phyloP scores from a whole-genome alignment of 2,113 vertebrate species.

The Alligator mississippiensis region DNA sequence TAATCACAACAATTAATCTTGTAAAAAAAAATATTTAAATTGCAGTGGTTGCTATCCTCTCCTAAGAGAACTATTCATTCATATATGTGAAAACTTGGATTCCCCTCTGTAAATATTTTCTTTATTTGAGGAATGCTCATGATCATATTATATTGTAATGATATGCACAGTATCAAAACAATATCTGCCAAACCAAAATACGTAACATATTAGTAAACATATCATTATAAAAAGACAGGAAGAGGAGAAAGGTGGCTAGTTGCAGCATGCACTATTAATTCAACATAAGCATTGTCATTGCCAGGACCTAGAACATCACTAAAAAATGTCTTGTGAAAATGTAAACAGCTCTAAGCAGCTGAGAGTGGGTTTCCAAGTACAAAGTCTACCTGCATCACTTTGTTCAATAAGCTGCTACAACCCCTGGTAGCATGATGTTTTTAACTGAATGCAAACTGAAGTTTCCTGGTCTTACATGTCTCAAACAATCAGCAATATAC shows the following conservation, averaged over 20 bases:
- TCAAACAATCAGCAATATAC: neutral
- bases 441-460: conserved; percentile 7
- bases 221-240: neutral
- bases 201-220: neutral
- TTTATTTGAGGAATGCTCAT: conserved; percentile 2
- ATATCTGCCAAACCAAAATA: neutral
- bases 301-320: conserved; percentile 12
- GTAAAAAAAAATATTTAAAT: conserved; percentile 27
- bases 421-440: neutral
- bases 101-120: conserved; percentile 2
- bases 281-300: neutral
- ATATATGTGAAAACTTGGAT: neutral
- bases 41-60: neutral
- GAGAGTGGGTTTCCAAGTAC: neutral
- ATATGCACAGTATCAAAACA: neutral
- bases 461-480: neutral
- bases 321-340: conserved; percentile 25
- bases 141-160: neutral
- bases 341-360: neutral
- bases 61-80: conserved; percentile 26
- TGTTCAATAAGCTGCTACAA: neutral
- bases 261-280: neutral
- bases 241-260: neutral
- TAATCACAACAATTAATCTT: conserved; percentile 33
- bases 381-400: neutral